Evolutionary conservation across 2,113 vertebrate species (phyloP).

Genomic region (Oryctolagus cuniculus): DNA sequence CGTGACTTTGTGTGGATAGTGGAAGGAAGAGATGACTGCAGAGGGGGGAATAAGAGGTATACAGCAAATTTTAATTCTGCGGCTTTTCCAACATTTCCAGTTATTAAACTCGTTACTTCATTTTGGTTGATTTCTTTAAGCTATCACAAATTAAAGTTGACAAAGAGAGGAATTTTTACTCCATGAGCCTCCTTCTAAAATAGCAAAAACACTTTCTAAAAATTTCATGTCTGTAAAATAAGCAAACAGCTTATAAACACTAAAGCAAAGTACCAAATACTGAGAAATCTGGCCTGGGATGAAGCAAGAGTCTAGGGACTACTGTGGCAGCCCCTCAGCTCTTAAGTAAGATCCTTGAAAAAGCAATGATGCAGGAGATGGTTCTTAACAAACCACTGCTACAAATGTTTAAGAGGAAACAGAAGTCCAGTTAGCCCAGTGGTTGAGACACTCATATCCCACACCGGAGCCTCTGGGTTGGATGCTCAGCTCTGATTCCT

Average conservation of each 20-base stretch:
- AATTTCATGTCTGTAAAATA: not conserved
- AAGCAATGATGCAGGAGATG: not conserved
- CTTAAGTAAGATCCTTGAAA: constrained; percentile 31
- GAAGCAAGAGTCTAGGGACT: not conserved
- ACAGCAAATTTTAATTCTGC: not conserved
- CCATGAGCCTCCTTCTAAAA: not conserved
- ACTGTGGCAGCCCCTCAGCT: not conserved
- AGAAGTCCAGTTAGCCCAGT: no score
- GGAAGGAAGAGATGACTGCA: not conserved
- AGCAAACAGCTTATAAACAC: not conserved
- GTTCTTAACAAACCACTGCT: not conserved
- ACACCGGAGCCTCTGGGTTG: no score
- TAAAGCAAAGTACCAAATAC: not conserved
- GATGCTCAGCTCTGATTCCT: no score
- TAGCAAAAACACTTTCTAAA: not conserved
- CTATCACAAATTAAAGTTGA: constrained; percentile 12
- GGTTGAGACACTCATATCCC: no score
- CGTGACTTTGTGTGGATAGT: not conserved
- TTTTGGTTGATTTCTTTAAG: not conserved
- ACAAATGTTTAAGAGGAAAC: not conserved
- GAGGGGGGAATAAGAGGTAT: not conserved
- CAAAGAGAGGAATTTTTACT: not conserved
- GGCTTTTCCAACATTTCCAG: not conserved
- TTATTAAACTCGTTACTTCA: not conserved
- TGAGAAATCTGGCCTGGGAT: not conserved